Percentiles rank a stretch among this genome's conserved stretches.
Conservation (phyloP, 2,113 vertebrate genomes). For the Oriolus oriolus region DNA sequence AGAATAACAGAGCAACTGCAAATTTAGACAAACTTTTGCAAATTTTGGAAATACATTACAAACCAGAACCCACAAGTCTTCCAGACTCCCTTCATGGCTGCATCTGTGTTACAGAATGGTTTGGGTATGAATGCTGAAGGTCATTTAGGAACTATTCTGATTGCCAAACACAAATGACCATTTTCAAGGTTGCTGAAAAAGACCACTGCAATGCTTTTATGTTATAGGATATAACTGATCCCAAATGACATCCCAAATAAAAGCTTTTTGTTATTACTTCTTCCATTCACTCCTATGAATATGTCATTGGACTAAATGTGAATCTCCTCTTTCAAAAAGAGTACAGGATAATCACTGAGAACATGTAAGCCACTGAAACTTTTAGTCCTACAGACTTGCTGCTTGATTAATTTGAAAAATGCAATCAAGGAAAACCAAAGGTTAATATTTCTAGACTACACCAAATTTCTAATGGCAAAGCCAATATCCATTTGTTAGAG, state of each 20-base stretch:
- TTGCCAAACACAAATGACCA: slow-evolving; percentile 2
- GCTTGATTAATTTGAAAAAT: background rate
- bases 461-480: background rate
- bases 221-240: background rate
- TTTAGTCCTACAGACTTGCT: background rate
- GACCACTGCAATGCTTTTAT: background rate
- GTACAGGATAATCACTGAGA: background rate
- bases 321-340: background rate
- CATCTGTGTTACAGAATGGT: background rate
- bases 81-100: background rate
- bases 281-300: background rate
- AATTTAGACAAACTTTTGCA: background rate
- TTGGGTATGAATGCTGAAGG: background rate
- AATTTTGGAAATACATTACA: background rate
- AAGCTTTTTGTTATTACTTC: background rate
- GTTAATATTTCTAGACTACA: background rate
- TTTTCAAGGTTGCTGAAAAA: background rate
- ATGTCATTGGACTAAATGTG: background rate
- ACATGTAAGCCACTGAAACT: background rate
- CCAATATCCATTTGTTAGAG: background rate
- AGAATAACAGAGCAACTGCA: background rate
- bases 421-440: background rate
- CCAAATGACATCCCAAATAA: slow-evolving; percentile 1
- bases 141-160: background rate
- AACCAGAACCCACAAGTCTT: background rate